Conservation (phyloP, 2,113 vertebrate genomes). For the Oryzias javanicus region DNA sequence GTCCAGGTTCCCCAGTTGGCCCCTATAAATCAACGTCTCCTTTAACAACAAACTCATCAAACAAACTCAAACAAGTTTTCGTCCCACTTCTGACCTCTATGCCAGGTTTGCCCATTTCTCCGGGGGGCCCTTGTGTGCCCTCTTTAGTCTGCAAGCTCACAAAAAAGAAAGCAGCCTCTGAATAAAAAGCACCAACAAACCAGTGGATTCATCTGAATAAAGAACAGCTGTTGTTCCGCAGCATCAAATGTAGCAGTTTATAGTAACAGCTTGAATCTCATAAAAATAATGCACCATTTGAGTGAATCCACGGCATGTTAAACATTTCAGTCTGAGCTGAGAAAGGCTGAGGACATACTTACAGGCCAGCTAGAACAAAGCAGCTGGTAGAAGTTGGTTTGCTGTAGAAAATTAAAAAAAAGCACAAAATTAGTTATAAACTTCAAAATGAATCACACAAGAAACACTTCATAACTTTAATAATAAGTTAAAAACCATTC, state of each 20-base stretch:
- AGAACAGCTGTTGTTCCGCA: neutral
- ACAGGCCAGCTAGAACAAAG: conserved; percentile 85
- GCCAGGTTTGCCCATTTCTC: conserved; percentile 82
- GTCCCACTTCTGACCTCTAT: conserved; percentile 66
- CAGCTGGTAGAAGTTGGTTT: conserved; percentile 85
- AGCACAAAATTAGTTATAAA: neutral
- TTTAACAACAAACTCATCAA: neutral
- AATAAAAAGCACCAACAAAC: conserved; percentile 6
- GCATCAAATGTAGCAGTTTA: neutral
- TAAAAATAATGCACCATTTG: too few relatives aligned
- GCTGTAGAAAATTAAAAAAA: conserved; percentile 63
- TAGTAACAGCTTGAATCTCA: too few relatives aligned
- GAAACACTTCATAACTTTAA: neutral
- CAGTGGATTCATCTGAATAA: neutral
- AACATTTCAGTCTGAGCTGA: neutral
- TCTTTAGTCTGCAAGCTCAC: conserved; percentile 78
- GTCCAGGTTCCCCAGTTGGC: conserved; percentile 76
- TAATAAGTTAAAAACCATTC: neutral
- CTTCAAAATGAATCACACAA: neutral
- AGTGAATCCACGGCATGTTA: too few relatives aligned
- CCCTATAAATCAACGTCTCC: conserved; percentile 70
- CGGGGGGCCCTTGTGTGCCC: conserved; percentile 77
- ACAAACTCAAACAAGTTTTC: neutral
- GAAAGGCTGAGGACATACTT: conserved; percentile 67
- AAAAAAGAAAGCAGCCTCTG: conserved; percentile 50